A percentile compares a stretch with the other conserved stretches of the same genome.
phyloP scores from a whole-genome alignment of 2,888 invertebrate species.

The Polydesmus complanatus region DNA sequence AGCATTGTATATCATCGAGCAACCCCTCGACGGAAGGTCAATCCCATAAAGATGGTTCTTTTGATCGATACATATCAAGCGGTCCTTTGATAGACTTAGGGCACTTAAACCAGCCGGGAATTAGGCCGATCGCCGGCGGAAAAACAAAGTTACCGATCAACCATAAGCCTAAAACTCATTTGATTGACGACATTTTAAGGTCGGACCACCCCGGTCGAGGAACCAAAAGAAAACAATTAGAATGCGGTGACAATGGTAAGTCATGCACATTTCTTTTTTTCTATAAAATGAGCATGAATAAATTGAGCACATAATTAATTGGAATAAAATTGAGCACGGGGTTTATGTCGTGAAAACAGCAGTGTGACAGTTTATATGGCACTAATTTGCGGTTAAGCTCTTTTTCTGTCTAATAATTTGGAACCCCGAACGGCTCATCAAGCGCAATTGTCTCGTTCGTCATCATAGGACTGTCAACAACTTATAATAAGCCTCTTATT shows the following conservation, averaged over 20 bases:
- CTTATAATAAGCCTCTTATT: neutral
- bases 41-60: too few relatives aligned
- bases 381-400: neutral
- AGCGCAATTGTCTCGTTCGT: neutral
- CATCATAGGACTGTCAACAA: neutral
- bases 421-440: neutral
- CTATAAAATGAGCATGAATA: too few relatives aligned
- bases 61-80: neutral
- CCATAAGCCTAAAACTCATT: too few relatives aligned
- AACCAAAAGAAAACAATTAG: neutral
- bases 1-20: too few relatives aligned
- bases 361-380: neutral
- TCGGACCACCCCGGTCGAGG: neutral
- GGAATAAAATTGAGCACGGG: too few relatives aligned
- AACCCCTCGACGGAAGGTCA: too few relatives aligned
- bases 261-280: too few relatives aligned
- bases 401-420: neutral
- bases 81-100: neutral
- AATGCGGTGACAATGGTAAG: neutral
- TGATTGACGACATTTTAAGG: neutral
- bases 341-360: neutral
- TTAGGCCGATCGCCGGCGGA: neutral
- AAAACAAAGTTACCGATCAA: too few relatives aligned
- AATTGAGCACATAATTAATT: too few relatives aligned
- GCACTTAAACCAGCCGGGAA: neutral